phyloP scores from a whole-genome alignment of 2,797 vertebrate genomes.

The Acanthornis magna region DNA sequence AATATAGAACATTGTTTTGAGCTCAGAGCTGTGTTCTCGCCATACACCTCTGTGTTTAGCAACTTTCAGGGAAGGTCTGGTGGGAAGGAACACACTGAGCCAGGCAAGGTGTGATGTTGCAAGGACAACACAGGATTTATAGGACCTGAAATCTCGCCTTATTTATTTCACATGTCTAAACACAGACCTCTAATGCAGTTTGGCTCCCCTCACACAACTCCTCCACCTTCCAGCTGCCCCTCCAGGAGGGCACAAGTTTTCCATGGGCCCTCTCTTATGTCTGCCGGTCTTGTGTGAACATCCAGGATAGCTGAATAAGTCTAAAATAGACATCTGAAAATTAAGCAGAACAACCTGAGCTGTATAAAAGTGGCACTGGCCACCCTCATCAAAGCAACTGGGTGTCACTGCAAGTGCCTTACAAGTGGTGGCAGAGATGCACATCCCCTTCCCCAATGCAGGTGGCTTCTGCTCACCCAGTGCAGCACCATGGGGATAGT shows the following conservation, averaged over 20 bases:
- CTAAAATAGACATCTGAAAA: not conserved
- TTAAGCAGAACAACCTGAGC: too few species aligned
- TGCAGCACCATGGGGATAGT: not conserved
- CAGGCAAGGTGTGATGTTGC: not conserved
- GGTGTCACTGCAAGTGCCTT: not conserved
- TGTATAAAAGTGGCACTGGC: not conserved
- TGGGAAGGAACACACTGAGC: not conserved
- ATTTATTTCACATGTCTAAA: not conserved
- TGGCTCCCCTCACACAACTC: not conserved
- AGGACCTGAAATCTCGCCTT: not conserved
- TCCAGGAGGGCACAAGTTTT: not conserved
- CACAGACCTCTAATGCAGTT: not conserved
- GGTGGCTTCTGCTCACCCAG: not conserved
- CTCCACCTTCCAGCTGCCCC: not conserved
- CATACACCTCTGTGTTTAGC: not conserved
- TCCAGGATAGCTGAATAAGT: not conserved
- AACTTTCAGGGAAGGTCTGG: not conserved
- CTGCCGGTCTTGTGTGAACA: not conserved
- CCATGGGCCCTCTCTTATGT: rapidly evolving
- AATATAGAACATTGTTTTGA: not conserved
- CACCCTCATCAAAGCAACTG: not conserved
- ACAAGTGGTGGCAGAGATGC: not conserved
- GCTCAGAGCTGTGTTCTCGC: not conserved
- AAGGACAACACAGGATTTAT: not conserved
- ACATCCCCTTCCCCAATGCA: not conserved